Base-by-base conservation (phyloP, 2,113 vertebrate species). In the Sarotherodon lohbergeri region DNA sequence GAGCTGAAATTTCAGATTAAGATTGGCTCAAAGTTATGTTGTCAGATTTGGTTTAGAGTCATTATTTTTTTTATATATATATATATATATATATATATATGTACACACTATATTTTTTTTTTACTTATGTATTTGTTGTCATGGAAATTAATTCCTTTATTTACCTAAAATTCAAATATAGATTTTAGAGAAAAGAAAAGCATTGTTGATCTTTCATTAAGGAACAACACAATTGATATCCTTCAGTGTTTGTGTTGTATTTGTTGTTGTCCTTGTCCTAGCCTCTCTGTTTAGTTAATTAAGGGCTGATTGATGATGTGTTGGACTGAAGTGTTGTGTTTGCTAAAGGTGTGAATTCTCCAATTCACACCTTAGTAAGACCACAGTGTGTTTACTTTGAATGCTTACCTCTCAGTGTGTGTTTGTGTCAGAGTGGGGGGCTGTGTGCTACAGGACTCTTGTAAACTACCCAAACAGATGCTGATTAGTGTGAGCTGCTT, bases 401-500 rank as follows among this genome's bases (percentile, higher is more conserved):
- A 93, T 93, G 55, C 87, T 88, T 90, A 82, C 81, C 81, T 84
- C 71, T 88, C 55, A 78, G 46, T 59, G 29, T 82, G 14, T 84
- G 17, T 85, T 48, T 56, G 55, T 82, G 63, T 80, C 27, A 87
- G 50, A 84, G 81, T 84, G 84, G 89, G 90, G 89, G 91, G 90
- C 87, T 94, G 91, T 78, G 78, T 95, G 94, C 94, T 91, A 95
- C 93, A 92, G 83, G 89, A 91, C 81, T 92, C 83, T 41, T 22
- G 81, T 92, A 90, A 93, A 94, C 89, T 91, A 81, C 90, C 88
- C 90, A 94, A 94, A 93, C 94, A 95, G 92, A 94, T 92, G 92
- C 95, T 92, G 90, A 95, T 95, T 96, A 96, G 94, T 19, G 84
- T 95, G 95, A 96, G 95, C 95, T 94, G 94, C 94, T 95, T 96